These are phyloP conservation scores for Drosophila pseudoobscura DNA, from an alignment of 1,140 invertebrate species.

Conservation along the genomic window DNA sequence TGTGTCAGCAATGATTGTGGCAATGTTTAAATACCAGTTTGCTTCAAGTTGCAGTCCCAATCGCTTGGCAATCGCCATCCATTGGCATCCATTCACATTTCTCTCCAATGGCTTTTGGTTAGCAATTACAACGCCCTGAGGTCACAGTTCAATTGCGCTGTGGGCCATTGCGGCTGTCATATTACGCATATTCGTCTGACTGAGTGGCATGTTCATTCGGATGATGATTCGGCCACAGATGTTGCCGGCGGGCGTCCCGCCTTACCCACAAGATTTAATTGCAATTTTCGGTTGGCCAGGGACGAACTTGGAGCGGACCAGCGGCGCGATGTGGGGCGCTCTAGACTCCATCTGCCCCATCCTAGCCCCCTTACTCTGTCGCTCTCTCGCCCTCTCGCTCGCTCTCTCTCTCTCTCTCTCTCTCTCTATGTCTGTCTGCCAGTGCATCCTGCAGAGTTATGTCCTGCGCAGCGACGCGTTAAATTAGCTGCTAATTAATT, in stretches of 20 bases:
- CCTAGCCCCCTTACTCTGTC: background rate
- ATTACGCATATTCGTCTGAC: too few relatives aligned
- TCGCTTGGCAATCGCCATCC: too few relatives aligned
- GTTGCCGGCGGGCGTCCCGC: constrained; percentile 9
- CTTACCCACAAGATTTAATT: constrained; percentile 40
- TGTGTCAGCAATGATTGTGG: too few relatives aligned
- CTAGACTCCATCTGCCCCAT: constrained; percentile 1
- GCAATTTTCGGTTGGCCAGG: constrained; percentile 27
- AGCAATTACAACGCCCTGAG: too few relatives aligned
- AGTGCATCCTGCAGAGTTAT: constrained; percentile 62
- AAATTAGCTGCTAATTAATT: constrained; percentile 80
- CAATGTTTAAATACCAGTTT: too few relatives aligned
- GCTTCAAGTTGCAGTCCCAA: too few relatives aligned
- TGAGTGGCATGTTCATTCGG: background rate
- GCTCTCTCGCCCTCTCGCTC: background rate
- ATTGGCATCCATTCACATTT: too few relatives aligned
- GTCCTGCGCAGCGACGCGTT: constrained; percentile 58
- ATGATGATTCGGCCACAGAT: constrained; percentile 8
- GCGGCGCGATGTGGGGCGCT: background rate
- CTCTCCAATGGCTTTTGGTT: too few relatives aligned
- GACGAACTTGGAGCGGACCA: background rate
- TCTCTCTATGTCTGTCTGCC: constrained; percentile 21
- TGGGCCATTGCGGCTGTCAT: too few relatives aligned
- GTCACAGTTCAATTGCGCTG: too few relatives aligned
- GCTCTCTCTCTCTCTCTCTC: background rate